Evolutionary conservation across 2,888 invertebrate genomes (phyloP), one percentile per base, ranked within the genome.

Genomic region (Hirtodrosophila histrioides): DNA sequence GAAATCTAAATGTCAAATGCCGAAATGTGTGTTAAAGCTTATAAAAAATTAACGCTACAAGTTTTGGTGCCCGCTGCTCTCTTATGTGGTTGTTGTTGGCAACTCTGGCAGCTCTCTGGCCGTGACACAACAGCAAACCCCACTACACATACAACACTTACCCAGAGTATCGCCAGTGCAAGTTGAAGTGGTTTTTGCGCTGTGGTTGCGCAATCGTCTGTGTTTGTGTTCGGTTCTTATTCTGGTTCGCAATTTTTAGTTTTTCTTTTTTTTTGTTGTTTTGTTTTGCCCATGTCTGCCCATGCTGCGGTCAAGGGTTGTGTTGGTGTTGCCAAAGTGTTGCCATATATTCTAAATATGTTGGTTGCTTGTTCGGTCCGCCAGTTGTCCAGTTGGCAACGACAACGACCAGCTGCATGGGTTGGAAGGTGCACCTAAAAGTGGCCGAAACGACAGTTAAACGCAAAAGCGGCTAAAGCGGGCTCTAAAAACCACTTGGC

Each of bases 301-400:
- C 73, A 65, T 65, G 78, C 75, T 88, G 84, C 66, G 84, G 84
- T 85, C 84, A 85, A 85, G 78, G 77, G 78, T 80, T 88, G 81
- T 88, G 78, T 69, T 75, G 69, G 69, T 73, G 86, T 73, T 84
- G 87, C 87, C 84, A 86, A 86, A 85, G 88, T 86, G 88, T 85
- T 85, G 84, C 84, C 88, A 88, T 85, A 88, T 85, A 88, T 85
- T 85, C 84, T 85, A 85, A 85, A 85, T 84, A 88, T 88, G 83
- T 84, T 76, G 83, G 82, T 72, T 66, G 73, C 78, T 68, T 71
- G 64, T 41, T 63, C 62, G 57, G 44, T 57, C 29, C 35, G 36
- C 60, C 48, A n/a, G 62, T 63, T 69, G 70, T 64, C 66, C 79
- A 62, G 68, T 58, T 64, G 69, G 49, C 73, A 40, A 51, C 7